Evolutionary conservation across 2,888 invertebrate species (phyloP), one percentile per base, ranked within the genome.

Genomic region (Corbicula japonica): DNA sequence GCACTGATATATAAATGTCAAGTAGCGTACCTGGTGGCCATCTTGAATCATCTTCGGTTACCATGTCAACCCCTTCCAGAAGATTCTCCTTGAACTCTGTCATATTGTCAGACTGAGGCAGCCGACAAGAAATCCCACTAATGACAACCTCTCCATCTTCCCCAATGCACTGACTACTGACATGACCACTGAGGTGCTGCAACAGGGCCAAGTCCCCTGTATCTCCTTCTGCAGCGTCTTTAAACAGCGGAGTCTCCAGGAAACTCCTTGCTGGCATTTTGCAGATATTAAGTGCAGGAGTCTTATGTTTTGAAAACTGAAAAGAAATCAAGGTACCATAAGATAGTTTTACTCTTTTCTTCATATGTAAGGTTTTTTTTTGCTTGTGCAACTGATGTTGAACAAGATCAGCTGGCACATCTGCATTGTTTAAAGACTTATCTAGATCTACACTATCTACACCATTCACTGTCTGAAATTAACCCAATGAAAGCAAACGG

Each of bases 31-130:
- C 96, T 84, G 96, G 95, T 5, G 96, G 95, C 98, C 98, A 99
- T 92, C 98, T 95, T 85, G 97, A 95, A 86, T 96, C 97, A 93
- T 98, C 98, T 87, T 97, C 98, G 35, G 97, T 98, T 80, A 99
- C 96, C 95, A 99, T 96, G 93, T 99, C 99, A 54, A 97, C 95
- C 69, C 97, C 97, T 80, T 96, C 96, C 93, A 98, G 96, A 69
- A 99, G 95, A 93, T 98, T 96, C 90, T 97, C 95, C 91, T 96
- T 96, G 94, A 99, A 99, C 94, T 99, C 99, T 87, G 97, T 97
- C 91, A 99, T 96, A 94, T 95, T 96, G 89, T 96, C 95, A 84
- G 97, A 97, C 94, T 99, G 97, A 15, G 99, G 99, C 88, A 99
- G 95, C 84, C 98, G 91, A 63, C 94, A 94, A 34, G 94, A 94